These are phyloP conservation scores for Chlorospingus flavigularis DNA, from an alignment of 2,797 vertebrate species.

Conservation along the genomic window DNA sequence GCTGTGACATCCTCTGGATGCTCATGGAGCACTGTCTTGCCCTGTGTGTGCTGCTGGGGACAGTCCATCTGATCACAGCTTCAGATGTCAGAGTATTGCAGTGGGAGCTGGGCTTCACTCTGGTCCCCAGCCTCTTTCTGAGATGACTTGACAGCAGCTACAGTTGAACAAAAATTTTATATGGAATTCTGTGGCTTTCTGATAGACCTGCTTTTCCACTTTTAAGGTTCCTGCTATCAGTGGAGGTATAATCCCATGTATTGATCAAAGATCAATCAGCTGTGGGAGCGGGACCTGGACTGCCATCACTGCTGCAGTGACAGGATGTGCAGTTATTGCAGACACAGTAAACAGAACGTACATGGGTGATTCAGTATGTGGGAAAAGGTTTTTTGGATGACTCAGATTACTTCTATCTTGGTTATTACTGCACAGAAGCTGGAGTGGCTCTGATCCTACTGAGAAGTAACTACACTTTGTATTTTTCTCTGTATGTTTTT, in stretches of 20 bases:
- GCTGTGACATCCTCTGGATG: not conserved
- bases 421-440: not conserved
- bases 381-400: not conserved
- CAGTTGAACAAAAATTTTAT: not conserved
- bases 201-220: not conserved
- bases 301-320: not conserved
- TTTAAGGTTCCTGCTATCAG: not conserved
- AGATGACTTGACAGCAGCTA: not conserved
- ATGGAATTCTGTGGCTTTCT: not conserved
- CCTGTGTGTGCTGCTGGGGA: not conserved
- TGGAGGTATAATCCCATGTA: not conserved
- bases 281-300: not conserved
- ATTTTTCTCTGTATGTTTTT: not conserved
- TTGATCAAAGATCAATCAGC: not conserved
- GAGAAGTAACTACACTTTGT: not conserved
- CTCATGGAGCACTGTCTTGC: not conserved
- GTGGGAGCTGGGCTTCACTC: not conserved
- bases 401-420: not conserved
- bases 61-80: not conserved
- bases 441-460: not conserved
- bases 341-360: not conserved
- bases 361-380: not conserved
- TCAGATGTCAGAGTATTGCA: not conserved
- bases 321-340: not conserved
- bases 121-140: not conserved